These are phyloP conservation scores for Steinernema hermaphroditum DNA, from an alignment of 2,888 invertebrate species.

Conservation along the genomic window DNA sequence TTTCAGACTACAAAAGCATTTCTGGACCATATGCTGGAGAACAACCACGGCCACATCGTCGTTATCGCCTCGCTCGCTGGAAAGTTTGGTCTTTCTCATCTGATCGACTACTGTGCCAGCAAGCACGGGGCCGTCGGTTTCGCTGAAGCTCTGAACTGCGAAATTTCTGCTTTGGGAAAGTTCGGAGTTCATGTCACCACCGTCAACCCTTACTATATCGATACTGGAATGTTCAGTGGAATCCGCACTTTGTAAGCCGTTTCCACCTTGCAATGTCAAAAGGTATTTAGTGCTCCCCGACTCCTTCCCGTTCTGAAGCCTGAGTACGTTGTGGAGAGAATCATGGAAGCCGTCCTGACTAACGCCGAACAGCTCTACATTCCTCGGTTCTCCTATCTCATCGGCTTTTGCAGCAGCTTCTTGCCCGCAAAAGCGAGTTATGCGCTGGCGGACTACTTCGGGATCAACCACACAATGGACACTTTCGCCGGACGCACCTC, in stretches of 20 bases:
- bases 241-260: slow-evolving; percentile 76
- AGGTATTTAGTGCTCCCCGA: slow-evolving; percentile 46
- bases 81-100: slow-evolving; percentile 77
- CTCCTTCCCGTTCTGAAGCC: slow-evolving; percentile 73
- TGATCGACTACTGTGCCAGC: slow-evolving; percentile 84
- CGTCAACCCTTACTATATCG: slow-evolving; percentile 91
- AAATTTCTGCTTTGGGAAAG: slow-evolving; percentile 66
- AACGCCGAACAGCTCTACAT: slow-evolving; percentile 80
- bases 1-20: slow-evolving; percentile 88
- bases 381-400: slow-evolving; percentile 76
- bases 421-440: slow-evolving; percentile 50
- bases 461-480: slow-evolving; percentile 57
- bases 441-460: slow-evolving; percentile 47
- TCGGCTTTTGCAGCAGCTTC: slow-evolving; percentile 65
- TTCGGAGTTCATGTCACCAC: slow-evolving; percentile 80
- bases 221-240: slow-evolving; percentile 95
- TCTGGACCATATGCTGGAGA: slow-evolving; percentile 84
- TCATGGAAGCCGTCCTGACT: slow-evolving; percentile 77
- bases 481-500: slow-evolving; percentile 50
- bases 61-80: slow-evolving; percentile 81
- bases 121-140: slow-evolving; percentile 92
- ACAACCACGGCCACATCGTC: slow-evolving; percentile 86
- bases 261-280: background rate
- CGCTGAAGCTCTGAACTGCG: slow-evolving; percentile 82
- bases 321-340: slow-evolving; percentile 82